Base-by-base conservation (phyloP, 2,888 invertebrate genomes). In the Bibio marci region DNA sequence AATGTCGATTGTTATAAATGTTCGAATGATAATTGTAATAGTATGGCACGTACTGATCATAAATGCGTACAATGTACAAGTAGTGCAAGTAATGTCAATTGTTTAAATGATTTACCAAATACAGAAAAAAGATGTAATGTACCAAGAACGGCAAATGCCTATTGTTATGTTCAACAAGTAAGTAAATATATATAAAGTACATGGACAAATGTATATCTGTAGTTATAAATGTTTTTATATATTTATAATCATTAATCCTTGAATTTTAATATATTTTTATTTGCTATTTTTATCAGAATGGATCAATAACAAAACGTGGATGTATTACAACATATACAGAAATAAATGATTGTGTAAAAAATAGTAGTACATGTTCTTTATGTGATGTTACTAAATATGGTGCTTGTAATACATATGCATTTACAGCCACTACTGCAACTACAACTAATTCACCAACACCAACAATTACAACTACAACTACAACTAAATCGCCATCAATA, bases 1-100 rank as follows among this genome's bases (percentile, higher is more conserved):
- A n/a, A 32, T 31, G 12, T 30, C 5, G 19, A 17, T 15, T 39
- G 39, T 35, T 14, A 39, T 17, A n/a, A 18, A 12, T 39, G 34
- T 18, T 2, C 11, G 15, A 3, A 2, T 7, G n/a, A 25, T 27
- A n/a, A 17, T 25, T 39, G 39, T 14, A 35, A 39, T 30, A n/a
- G 8, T 30, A 25, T 27, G n/a, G 39, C 35, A 28, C 35, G 35
- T n/a, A 17, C 27, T n/a, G 28, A 35, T 13, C 39, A 39, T 19
- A 18, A 35, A 18, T 39, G 39, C 13, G 15, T 17, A 13, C 8
- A 15, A 22, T 39, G 39, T 15, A 11, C 15, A 7, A 28, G 30
- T 17, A 19, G 28, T 5, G 19, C 11, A 17, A 15, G 15, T n/a
- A 25, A 28, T 12, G 5, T n/a, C 5, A 39, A 33, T 18, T 39